Base-by-base conservation (phyloP, 2,113 vertebrate species). In the Grus americana region DNA sequence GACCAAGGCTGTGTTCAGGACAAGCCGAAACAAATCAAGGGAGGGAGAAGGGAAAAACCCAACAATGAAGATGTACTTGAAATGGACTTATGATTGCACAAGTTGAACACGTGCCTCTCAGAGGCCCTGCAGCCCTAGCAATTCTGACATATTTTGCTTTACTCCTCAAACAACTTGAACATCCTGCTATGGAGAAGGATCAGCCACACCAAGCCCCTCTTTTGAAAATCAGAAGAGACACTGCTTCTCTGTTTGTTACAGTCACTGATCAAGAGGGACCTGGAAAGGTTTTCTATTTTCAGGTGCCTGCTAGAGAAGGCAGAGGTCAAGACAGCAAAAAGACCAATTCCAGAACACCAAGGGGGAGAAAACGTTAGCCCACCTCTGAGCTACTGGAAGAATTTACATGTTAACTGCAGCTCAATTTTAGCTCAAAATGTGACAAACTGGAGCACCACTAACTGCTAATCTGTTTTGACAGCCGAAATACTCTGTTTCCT, bases 391-490 rank as follows among this genome's bases (percentile, higher is more conserved):
- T 90, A 34, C 40, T 90, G 18, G 24, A 88, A 34, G n/a, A 92
- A 93, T 49, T 81, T 59, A 81, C 44, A 52, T 32, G 9, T 83
- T 76, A 67, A 54, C 55, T 74, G 42, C 67, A 74, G 38, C 49
- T 74, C 55, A 57, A 11, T 72, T 90, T 78, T 81, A 84, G 27
- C 61, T 74, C n/a, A 88, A 70, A 81, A 87, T 58, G 49, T 50
- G 52, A 80, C 55, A 74, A 80, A 78, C 14, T 80, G 59, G 30
- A 90, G 79, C 32, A 76, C 29, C 47, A 55, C 59, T 66, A 86
- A 58, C 42, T 63, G 50, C 63, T 94, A 29, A 88, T 80, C 55
- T 90, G 52, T 95, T 96, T n/a, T 90, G 67, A 92, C 88, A 90
- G 55, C 67, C 30, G 80, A 92, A 94, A 80, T 67, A 80, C 40